Base-by-base conservation (phyloP, 1,140 invertebrate genomes). In the Trachymyrmex septentrionalis region DNA sequence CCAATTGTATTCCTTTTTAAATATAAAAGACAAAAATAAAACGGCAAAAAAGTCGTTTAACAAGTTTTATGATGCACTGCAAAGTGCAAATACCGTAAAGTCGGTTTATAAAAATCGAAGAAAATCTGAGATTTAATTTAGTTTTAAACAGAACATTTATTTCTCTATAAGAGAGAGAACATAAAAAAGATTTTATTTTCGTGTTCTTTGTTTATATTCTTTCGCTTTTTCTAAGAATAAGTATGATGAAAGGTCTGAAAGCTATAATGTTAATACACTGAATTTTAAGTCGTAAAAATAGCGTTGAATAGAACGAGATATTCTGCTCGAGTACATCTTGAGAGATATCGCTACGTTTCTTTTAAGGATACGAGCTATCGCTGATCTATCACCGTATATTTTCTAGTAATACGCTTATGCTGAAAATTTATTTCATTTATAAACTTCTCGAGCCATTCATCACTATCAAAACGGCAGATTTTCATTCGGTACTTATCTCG, bases 361-460 rank as follows among this genome's bases (percentile, higher is more conserved):
- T 61, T 59, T 30, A 9, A 61, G 6, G n/a, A 48, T n/a, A 16
- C 34, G 24, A 48, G 21, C 21, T 19, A 50, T 59, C 63, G 24
- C 48, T 9, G 12, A 21, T 55, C 21, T 21, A 50, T 57, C 50
- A n/a, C 12, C 12, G 34, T 38, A 34, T 44, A 34, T 44, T 34
- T 73, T 30, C 27, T 57, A 57, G 59, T 75, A 84, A 84, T 30
- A 38, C 80, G 67, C 55, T 82, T 73, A 14, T 24, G 55, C 55
- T 44, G 55, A 75, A 75, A 84, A 84, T 72, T 84, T 84, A 84
- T 84, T 75, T 84, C 80, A 67, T 84, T 84, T 84, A 44, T 84
- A 84, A 73, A 84, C 38, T 61, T 48, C 16, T 34, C 69, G n/a
- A 19, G n/a, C 38, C 55, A 75, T 86, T 82, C 85, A 86, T 86